phyloP scores from a whole-genome alignment of 2,888 invertebrate genomes.

The Cataglyphis altisquamis region DNA sequence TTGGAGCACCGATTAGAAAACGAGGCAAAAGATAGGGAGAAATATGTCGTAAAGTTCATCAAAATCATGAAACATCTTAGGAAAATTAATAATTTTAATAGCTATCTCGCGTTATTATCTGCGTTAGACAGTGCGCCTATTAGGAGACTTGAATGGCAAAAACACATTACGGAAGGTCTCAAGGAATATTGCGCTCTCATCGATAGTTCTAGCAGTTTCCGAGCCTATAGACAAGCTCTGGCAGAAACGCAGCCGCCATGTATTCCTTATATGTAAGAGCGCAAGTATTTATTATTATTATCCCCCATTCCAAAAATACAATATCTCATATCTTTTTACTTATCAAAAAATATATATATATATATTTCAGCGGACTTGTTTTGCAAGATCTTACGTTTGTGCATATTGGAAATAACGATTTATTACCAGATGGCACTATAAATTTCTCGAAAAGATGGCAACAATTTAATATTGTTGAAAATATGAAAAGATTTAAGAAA shows the following conservation, averaged over 20 bases:
- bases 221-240: conserved; percentile 97
- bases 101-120: conserved; percentile 97
- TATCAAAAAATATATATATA: not conserved
- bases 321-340: not conserved
- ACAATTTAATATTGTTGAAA: conserved; percentile 98
- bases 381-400: conserved; percentile 99
- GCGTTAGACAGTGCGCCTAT: conserved; percentile 99
- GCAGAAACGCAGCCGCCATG: conserved; percentile 98
- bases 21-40: conserved; percentile 98
- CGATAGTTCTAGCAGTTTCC: conserved; percentile 99
- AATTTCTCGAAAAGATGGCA: conserved; percentile 99
- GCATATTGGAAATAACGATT: conserved; percentile 98
- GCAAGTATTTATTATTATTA: not conserved
- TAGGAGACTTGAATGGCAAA: conserved; percentile 96
- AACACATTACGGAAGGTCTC: conserved; percentile 95
- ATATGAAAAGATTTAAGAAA: conserved; percentile 98
- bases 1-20: conserved; percentile 90
- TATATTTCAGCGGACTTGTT: conserved; percentile 93
- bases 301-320: not conserved
- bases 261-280: conserved; percentile 98
- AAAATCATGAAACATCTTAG: conserved; percentile 99
- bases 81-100: conserved; percentile 99
- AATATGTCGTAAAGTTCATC: conserved; percentile 97
- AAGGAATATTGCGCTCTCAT: conserved; percentile 98
- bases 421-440: conserved; percentile 94